These are phyloP conservation scores for Melanostoma mellinum DNA, from an alignment of 2,888 invertebrate genomes.

Conservation along the genomic window DNA sequence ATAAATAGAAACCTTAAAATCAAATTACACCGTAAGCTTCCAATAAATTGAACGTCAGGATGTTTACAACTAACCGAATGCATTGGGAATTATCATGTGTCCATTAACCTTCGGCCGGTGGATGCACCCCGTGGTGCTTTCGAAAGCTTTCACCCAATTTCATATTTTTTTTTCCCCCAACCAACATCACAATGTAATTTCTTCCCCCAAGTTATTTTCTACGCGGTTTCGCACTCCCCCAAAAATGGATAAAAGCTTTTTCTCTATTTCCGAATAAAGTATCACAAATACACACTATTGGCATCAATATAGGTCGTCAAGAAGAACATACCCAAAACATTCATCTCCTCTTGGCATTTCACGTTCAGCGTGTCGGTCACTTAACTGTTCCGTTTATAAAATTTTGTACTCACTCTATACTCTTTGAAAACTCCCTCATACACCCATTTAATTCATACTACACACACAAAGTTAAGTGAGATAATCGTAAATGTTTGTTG, in stretches of 20 bases:
- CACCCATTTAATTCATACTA: neutral
- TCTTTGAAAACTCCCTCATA: constrained; percentile 6
- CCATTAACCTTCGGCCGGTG: constrained; percentile 47
- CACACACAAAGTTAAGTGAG: constrained; percentile 34
- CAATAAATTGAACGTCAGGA: constrained; percentile 1
- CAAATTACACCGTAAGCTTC: neutral
- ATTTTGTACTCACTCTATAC: constrained; percentile 6
- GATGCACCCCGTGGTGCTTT: constrained; percentile 35
- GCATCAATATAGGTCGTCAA: constrained; percentile 40
- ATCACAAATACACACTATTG: constrained; percentile 33
- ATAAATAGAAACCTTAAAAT: constrained; percentile 35
- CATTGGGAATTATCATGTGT: constrained; percentile 40
- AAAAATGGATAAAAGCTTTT: constrained; percentile 32
- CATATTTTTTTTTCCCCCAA: constrained; percentile 10
- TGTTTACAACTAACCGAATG: constrained; percentile 7
- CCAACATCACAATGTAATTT: neutral
- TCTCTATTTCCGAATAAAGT: constrained; percentile 38
- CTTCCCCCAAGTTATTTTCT: neutral
- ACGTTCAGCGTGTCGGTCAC: constrained; percentile 30
- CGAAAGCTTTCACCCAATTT: constrained; percentile 59
- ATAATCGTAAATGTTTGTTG: constrained; percentile 65
- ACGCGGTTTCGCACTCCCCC: constrained; percentile 2
- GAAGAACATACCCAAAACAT: constrained; percentile 31
- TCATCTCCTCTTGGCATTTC: constrained; percentile 34
- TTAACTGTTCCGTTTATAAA: constrained; percentile 12